Evolutionary conservation across 2,888 invertebrate species (phyloP), one percentile per base, ranked within the genome.

Genomic region (Coenonympha glycerion): DNA sequence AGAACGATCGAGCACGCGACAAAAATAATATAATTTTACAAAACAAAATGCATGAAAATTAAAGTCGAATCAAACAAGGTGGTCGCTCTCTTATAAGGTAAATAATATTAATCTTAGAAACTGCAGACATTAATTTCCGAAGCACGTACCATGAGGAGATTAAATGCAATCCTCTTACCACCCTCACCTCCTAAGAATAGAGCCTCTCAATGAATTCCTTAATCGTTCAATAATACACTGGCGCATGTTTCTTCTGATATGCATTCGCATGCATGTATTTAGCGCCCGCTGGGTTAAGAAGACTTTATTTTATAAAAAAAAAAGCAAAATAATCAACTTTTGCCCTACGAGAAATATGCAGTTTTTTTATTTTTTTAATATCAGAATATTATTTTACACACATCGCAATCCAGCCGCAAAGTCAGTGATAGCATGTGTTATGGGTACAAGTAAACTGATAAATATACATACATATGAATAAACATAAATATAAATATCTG

Each of bases 71-170:
- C n/a, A n/a, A n/a, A n/a, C n/a, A n/a, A n/a, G n/a, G n/a, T n/a
- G n/a, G n/a, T n/a, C n/a, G n/a, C n/a, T n/a, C n/a, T n/a, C n/a
- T n/a, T n/a, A n/a, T n/a, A n/a, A n/a, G n/a, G n/a, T n/a, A n/a
- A n/a, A n/a, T n/a, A n/a, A n/a, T n/a, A n/a, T n/a, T 15, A 2
- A 37, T 22, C 4, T 15, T 63, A 76, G 71, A 76, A 79, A 76
- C 76, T 68, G 62, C 60, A 73, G 69, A 71, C 78, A 79, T 83
- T 83, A 69, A 73, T 75, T 77, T 71, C 64, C 74, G 64, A 73
- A 71, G 82, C 86, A 86, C 86, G 85, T 85, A 73, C 70, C 11
- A 64, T 71, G 70, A 76, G 79, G 76, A 79, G 76, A 64, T 83
- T 80, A 79, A 84, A 85, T 84, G 81, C 78, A 73, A 78, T 51